phyloP scores from a whole-genome alignment of 1,140 invertebrate genomes.

The Trichonephila inaurata region DNA sequence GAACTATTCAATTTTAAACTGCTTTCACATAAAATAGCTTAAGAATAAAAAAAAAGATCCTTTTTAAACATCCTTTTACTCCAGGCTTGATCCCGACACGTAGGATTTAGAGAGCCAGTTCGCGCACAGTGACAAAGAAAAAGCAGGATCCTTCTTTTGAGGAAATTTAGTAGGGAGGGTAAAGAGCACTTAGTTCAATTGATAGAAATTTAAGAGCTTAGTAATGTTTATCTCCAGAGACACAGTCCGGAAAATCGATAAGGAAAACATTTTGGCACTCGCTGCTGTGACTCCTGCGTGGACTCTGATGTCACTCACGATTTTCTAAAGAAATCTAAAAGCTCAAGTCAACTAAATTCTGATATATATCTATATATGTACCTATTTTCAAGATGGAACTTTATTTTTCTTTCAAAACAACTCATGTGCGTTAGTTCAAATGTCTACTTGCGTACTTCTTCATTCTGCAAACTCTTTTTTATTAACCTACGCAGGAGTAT shows the following conservation, averaged over 20 bases:
- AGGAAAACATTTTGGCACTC: slow-evolving; percentile 9
- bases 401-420: no score
- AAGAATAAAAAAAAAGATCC: neutral
- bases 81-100: neutral
- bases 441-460: no score
- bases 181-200: slow-evolving; percentile 47
- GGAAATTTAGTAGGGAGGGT: slow-evolving; percentile 12
- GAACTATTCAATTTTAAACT: neutral
- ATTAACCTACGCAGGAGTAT: no score
- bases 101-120: neutral
- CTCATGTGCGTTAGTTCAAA: no score
- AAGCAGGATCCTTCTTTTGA: neutral
- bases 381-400: no score
- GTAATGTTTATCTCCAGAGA: slow-evolving; percentile 41
- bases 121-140: neutral
- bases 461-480: no score
- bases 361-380: no score
- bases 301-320: slow-evolving; percentile 26
- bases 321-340: neutral
- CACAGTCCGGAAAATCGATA: slow-evolving; percentile 33
- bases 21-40: neutral
- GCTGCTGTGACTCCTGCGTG: neutral
- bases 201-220: slow-evolving; percentile 44
- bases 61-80: neutral
- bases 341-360: no score